A percentile compares a stretch with the other conserved stretches of the same genome.
phyloP scores from a whole-genome alignment of 2,797 vertebrate species.

The Amniataba percoides region DNA sequence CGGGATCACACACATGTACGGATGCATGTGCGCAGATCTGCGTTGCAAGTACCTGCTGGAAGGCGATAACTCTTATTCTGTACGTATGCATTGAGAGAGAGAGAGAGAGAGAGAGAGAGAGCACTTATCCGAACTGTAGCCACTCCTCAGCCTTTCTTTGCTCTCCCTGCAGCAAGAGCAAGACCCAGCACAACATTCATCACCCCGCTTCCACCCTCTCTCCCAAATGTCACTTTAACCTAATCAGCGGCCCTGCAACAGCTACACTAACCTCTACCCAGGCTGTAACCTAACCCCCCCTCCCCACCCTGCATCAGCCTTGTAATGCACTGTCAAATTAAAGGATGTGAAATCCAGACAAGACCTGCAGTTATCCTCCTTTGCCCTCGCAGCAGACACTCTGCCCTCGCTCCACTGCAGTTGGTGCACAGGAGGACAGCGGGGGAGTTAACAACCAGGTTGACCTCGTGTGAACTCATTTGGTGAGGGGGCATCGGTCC shows the following conservation, averaged over 20 bases:
- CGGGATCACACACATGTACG: too few relatives aligned
- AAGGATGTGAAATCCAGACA: background rate
- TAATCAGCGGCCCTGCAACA: background rate
- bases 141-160: slow-evolving; percentile 6
- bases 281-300: background rate
- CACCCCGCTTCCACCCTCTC: background rate
- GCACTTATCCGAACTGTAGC: slow-evolving; percentile 14
- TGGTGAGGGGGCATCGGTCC: slow-evolving; percentile 29
- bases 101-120: background rate
- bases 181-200: slow-evolving; percentile 44
- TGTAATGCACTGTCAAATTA: background rate
- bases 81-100: background rate
- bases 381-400: background rate
- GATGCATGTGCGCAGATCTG: background rate
- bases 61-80: background rate
- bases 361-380: background rate
- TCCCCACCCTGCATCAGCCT: too few relatives aligned
- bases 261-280: background rate
- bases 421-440: background rate
- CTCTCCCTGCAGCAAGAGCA: slow-evolving; percentile 41
- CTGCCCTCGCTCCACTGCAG: slow-evolving; percentile 14
- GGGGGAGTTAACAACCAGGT: background rate
- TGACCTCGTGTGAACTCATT: slow-evolving; percentile 72
- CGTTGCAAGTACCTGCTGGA: background rate
- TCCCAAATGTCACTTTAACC: background rate